These are phyloP conservation scores for Sinopyrophorus schimmeli DNA, from an alignment of 2,888 invertebrate species.

Conservation along the genomic window DNA sequence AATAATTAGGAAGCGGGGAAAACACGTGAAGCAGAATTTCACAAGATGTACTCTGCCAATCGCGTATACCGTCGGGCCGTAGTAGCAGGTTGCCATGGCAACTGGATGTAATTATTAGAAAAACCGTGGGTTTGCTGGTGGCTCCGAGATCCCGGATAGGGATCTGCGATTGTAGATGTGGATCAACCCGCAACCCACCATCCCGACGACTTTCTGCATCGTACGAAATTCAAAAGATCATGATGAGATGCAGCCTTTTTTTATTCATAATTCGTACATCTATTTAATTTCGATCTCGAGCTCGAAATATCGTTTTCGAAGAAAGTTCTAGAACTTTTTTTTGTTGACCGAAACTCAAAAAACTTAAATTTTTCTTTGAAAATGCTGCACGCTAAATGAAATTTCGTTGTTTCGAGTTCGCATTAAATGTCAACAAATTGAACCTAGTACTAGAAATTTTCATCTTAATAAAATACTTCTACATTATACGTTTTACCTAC, in stretches of 20 bases:
- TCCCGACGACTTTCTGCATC: conserved; percentile 20
- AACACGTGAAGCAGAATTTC: conserved; percentile 30
- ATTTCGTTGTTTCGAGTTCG: too few relatives aligned
- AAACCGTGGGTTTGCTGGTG: conserved; percentile 47
- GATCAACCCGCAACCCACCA: conserved; percentile 25
- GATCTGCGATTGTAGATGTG: conserved; percentile 33
- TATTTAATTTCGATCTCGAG: too few relatives aligned
- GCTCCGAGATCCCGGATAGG: conserved; percentile 32
- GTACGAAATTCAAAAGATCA: conserved; percentile 22
- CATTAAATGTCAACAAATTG: too few relatives aligned
- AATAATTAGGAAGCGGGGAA: conserved; percentile 27
- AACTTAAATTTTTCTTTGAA: too few relatives aligned
- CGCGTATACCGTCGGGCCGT: conserved; percentile 29
- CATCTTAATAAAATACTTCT: too few relatives aligned
- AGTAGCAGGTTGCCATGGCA: conserved; percentile 51
- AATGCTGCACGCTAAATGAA: too few relatives aligned
- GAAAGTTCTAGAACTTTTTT: too few relatives aligned
- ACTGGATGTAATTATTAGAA: conserved; percentile 58
- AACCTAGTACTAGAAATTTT: too few relatives aligned
- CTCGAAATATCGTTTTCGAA: too few relatives aligned
- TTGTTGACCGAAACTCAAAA: too few relatives aligned
- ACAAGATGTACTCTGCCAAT: conserved; percentile 26
- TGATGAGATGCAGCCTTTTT: background rate
- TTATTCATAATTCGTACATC: too few relatives aligned
- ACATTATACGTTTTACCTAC: too few relatives aligned